Conservation (phyloP, 2,113 vertebrate genomes). For the Oriolus oriolus region DNA sequence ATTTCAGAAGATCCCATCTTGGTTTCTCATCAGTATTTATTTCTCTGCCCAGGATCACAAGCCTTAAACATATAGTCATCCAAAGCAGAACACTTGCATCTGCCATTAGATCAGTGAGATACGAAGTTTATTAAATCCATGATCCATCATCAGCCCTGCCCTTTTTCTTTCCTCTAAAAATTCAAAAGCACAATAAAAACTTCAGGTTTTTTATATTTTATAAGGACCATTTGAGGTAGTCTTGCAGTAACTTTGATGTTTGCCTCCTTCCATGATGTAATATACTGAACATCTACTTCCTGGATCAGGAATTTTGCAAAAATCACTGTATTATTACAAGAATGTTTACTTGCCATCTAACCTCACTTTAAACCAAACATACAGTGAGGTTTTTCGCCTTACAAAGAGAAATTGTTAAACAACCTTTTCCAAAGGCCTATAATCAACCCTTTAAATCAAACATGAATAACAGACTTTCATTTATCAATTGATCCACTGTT, state of each 20-base stretch:
- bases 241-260: constrained; percentile 4
- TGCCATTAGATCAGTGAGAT: neutral
- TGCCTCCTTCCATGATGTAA: constrained; percentile 56
- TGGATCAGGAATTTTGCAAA: constrained; percentile 48
- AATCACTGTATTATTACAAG: constrained; percentile 51
- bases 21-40: neutral
- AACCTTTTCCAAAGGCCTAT: constrained; percentile 2
- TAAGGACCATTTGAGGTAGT: constrained; percentile 33
- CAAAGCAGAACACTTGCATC: neutral
- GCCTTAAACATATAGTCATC: neutral
- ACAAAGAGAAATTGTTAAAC: constrained; percentile 48
- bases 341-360: constrained; percentile 68
- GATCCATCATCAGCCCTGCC: neutral
- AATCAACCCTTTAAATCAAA: constrained; percentile 43
- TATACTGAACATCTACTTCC: constrained; percentile 46
- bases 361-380: constrained; percentile 51
- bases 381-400: neutral
- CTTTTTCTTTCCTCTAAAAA: neutral
- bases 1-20: neutral
- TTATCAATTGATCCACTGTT: constrained; percentile 21
- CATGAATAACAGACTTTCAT: constrained; percentile 9
- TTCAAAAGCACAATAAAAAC: constrained; percentile 38
- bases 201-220: neutral
- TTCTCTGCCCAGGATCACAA: neutral
- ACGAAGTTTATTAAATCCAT: neutral